Evolutionary conservation across 2,888 invertebrate species (phyloP), one percentile per base, ranked within the genome.

Genomic region (Plutella xylostella): DNA sequence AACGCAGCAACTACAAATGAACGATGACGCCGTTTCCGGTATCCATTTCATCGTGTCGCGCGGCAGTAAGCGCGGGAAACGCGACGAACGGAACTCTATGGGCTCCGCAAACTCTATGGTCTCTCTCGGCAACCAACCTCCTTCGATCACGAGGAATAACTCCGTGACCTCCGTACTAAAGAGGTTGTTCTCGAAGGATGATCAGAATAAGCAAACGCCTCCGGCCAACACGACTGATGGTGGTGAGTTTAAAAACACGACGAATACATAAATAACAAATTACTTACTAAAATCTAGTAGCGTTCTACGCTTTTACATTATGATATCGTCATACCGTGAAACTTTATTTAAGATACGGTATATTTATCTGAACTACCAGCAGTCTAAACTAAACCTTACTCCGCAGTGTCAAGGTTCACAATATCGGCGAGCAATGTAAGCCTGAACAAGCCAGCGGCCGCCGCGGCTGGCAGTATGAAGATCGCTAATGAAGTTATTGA

Each of bases 81-180:
- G 67, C 14, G 80, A 79, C 2, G 83, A 82, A 21, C 63, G 74
- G 31, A 77, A 82, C 52, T 78, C 84, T 0, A 69, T 77, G 77
- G 87, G 67, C 2, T 85, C 79, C 1, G 72, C 67, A n/a, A 75
- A 78, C 52, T 84, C 85, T 4, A 69, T 85, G 78, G 69, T 65
- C 48, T 94, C 69, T 71, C 88, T 51, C 72, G 90, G 33, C 88
- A 88, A 0, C 87, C 90, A 72, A 88, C 92, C 51, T 87, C 91
- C 53, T 78, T 91, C 50, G 0, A 77, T 94, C 57, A 87, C 90
- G 0, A 84, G 93, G 41, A 90, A 90, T 0, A 90, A 89, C 57
- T 93, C 93, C 0, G 92, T 93, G 28, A 91, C 93, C 0, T 92
- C 90, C 11, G 90, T 92, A 60, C 70, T 94, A 6, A 92, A 91